Conservation (phyloP, 2,113 vertebrate species). For the Ophiodon elongatus region DNA sequence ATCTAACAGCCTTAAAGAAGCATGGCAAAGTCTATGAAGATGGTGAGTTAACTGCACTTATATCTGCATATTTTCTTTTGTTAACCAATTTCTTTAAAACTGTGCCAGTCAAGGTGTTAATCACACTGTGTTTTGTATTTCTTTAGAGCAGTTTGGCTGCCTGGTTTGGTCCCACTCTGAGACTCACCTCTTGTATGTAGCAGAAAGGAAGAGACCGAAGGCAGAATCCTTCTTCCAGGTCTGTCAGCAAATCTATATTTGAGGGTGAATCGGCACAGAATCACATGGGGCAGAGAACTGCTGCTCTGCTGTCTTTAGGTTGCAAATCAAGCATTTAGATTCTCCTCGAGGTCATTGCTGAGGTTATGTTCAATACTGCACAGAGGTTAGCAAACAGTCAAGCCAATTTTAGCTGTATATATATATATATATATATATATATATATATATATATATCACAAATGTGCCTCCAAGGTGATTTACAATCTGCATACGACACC, state of each 20-base stretch:
- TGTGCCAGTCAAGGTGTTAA: neutral
- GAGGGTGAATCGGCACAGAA: neutral
- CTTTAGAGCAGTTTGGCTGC: conserved; percentile 94
- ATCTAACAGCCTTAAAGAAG: conserved; percentile 91
- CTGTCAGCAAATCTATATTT: conserved; percentile 4
- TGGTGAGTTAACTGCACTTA: conserved; percentile 81
- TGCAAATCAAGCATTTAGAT: neutral
- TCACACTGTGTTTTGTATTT: conserved; percentile 2
- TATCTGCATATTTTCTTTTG: neutral
- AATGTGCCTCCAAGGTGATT: neutral
- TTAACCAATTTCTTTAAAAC: neutral
- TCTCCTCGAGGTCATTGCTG: neutral
- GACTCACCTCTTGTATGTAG: conserved; percentile 96
- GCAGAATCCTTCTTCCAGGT: conserved; percentile 95
- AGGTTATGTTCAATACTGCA: neutral
- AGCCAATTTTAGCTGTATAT: too few species aligned
- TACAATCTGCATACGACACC: neutral
- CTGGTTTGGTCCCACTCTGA: conserved; percentile 98
- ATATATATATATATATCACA: too few species aligned
- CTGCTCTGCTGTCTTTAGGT: neutral
- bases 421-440: too few species aligned
- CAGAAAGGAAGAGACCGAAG: conserved; percentile 95
- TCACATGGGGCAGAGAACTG: neutral
- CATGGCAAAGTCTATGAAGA: conserved; percentile 94
- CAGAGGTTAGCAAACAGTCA: neutral